Conservation (phyloP, 2,113 vertebrate species). For the Microtus montanus region DNA sequence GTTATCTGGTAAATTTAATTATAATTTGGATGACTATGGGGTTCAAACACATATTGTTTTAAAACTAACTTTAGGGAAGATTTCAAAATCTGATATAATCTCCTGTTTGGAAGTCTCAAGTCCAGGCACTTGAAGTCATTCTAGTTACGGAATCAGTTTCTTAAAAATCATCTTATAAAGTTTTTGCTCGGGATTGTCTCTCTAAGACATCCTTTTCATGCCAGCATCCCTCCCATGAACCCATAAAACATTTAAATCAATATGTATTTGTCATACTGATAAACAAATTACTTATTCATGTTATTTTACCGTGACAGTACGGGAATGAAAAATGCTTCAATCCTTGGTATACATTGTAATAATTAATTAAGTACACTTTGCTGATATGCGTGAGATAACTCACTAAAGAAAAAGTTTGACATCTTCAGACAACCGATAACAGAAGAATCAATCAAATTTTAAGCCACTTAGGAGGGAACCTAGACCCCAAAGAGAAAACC, state of each 20-base stretch:
- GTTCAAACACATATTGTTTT: background rate
- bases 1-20: background rate
- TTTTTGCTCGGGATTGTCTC: background rate
- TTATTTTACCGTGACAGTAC: background rate
- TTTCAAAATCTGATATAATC: background rate
- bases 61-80: background rate
- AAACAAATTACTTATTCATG: background rate
- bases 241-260: background rate
- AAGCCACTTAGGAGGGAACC: constrained; percentile 7
- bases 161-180: background rate
- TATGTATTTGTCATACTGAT: background rate
- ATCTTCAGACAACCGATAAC: constrained; percentile 1
- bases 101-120: background rate
- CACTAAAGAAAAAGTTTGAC: background rate
- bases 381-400: background rate
- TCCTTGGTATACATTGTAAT: background rate
- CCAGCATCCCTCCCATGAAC: background rate
- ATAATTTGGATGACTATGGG: background rate
- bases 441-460: constrained; percentile 31
- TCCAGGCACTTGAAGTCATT: background rate
- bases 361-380: background rate
- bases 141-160: background rate
- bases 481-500: background rate
- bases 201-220: background rate
- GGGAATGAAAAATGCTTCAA: background rate